Percentiles rank a stretch among this genome's conserved stretches.
Evolutionary conservation across 2,113 vertebrate genomes (phyloP).

Genomic region (Lampris megalopsis): DNA sequence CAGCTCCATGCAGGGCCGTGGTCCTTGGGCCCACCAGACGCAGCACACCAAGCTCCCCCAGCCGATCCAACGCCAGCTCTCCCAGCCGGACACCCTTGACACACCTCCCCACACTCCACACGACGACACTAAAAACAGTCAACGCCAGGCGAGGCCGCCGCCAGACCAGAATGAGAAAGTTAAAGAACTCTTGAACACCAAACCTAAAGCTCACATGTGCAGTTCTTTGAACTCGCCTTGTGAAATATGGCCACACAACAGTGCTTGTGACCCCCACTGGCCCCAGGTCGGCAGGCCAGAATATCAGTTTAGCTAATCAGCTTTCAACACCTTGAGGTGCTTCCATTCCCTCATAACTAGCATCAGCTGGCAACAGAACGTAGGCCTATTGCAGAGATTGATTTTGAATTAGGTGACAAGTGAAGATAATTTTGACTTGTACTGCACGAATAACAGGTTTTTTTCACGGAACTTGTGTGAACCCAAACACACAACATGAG

Average conservation of each 20-base stretch:
- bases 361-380: conserved; percentile 16
- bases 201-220: not conserved
- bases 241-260: not conserved
- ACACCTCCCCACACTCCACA: too few relatives aligned
- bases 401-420: conserved; percentile 11
- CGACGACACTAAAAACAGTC: too few relatives aligned
- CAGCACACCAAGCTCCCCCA: too few relatives aligned
- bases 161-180: too few relatives aligned
- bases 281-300: conserved; percentile 24
- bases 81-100: too few relatives aligned
- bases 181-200: too few relatives aligned
- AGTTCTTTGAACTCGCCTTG: conserved; percentile 12
- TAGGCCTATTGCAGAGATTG: not conserved
- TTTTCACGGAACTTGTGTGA: conserved; percentile 61
- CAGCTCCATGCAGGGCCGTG: too few relatives aligned
- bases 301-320: conserved; percentile 46
- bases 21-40: too few relatives aligned
- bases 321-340: not conserved
- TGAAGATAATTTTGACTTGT: conserved; percentile 41
- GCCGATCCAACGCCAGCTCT: too few relatives aligned
- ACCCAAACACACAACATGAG: conserved; percentile 49
- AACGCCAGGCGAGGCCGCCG: too few relatives aligned
- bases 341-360: not conserved
- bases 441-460: conserved; percentile 43
- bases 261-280: not conserved